Percentiles rank a stretch among this genome's conserved stretches.
Conservation (phyloP, 2,113 vertebrate genomes). For the Lamprotornis superbus region DNA sequence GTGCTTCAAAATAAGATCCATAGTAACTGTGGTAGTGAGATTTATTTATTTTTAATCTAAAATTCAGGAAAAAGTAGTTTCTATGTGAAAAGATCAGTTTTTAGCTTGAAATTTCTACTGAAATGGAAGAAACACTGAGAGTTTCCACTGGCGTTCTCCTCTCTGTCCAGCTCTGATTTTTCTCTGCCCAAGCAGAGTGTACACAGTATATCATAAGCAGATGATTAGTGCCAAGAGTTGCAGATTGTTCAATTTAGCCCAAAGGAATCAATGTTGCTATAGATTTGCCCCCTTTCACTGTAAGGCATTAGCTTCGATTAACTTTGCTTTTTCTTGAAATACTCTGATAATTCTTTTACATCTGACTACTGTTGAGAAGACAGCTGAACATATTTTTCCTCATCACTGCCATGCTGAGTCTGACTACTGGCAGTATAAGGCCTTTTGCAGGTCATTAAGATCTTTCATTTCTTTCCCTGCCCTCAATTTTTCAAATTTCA, state of each 20-base stretch:
- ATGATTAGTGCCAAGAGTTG: background rate
- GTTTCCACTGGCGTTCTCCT: fast-evolving
- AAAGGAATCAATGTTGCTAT: background rate
- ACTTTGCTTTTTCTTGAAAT: background rate
- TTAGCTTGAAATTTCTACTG: background rate
- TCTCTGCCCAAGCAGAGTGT: background rate
- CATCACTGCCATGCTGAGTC: background rate
- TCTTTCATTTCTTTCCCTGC: background rate
- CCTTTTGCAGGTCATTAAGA: background rate
- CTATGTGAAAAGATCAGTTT: fast-evolving
- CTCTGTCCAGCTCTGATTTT: fast-evolving
- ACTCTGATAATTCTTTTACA: background rate
- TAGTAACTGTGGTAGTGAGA: background rate
- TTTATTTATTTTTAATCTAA: background rate
- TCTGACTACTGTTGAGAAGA: background rate
- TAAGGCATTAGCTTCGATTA: background rate
- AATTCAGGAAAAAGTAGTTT: background rate
- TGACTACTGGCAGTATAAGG: background rate
- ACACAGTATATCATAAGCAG: background rate
- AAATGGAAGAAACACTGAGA: background rate
- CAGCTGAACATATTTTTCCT: background rate
- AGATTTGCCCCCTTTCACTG: background rate
- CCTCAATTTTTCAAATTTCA: background rate
- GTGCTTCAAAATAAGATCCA: background rate
- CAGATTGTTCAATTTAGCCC: background rate